phyloP scores from a whole-genome alignment of 1,140 invertebrate genomes.

The Orchestia grillus region DNA sequence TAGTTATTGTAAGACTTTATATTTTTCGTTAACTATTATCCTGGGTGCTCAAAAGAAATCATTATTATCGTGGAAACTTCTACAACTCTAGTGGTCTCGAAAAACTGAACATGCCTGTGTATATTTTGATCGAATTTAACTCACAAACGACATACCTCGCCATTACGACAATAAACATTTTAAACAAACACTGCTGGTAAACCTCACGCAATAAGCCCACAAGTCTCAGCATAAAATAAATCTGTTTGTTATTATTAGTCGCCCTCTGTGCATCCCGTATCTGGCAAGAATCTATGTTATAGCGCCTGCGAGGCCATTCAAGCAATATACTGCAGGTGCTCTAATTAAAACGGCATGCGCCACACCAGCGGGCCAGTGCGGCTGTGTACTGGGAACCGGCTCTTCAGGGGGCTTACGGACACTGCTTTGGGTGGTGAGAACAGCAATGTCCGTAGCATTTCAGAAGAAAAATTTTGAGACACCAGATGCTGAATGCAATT shows the following conservation, averaged over 20 bases:
- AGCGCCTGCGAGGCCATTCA: background rate
- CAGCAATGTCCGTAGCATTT: background rate
- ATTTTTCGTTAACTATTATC: no score
- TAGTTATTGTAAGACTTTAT: no score
- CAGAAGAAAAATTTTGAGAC: background rate
- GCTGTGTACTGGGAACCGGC: no score
- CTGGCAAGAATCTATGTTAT: constrained; percentile 44
- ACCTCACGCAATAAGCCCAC: background rate
- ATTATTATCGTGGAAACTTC: no score
- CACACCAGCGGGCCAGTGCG: background rate
- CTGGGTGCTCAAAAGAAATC: no score
- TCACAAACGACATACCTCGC: no score
- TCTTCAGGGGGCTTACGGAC: no score
- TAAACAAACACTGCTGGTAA: background rate
- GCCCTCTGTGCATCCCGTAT: background rate
- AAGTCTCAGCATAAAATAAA: background rate
- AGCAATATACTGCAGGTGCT: constrained; percentile 45
- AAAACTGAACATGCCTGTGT: background rate
- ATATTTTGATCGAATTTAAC: background rate
- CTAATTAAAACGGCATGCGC: constrained; percentile 10
- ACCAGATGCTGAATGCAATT: background rate
- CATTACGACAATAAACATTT: background rate
- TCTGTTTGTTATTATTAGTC: background rate
- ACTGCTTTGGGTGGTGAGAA: background rate
- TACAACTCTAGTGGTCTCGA: no score